Base-by-base conservation (phyloP, 2,888 invertebrate species). In the Melinopterus prodromus region DNA sequence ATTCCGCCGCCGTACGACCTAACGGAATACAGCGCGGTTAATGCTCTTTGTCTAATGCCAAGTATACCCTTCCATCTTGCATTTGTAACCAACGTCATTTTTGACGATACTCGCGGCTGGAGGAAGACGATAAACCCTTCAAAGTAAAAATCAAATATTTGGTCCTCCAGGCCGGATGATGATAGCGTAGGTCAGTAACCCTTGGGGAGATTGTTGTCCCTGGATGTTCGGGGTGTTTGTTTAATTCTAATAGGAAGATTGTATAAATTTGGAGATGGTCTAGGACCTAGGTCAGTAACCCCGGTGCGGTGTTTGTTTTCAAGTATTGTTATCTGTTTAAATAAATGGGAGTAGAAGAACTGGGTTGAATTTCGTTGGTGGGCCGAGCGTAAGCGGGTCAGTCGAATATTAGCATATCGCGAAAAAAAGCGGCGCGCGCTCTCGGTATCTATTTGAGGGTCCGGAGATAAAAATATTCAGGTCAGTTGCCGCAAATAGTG, bases 1-100 rank as follows among this genome's bases (percentile, higher is more conserved):
- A 83, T 83, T 84, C 84, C 83, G 83, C 80, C 82, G 81, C 82
- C 81, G 77, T 83, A 80, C 80, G 70, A 78, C 80, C 82, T 85
- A 85, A 85, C 85, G 85, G 85, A 83, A 85, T 84, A 79, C 83
- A 76, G 82, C 77, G 83, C 83, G 83, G 84, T 84, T 83, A 84
- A 81, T 84, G 84, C 83, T 81, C 83, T 80, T 82, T 83, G 78
- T 81, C 81, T 79, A 81, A 80, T 80, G 80, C 77, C 78, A 77
- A 81, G 81, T 16, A n/a, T n/a, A 70, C 38, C 76, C 79, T 79
- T 80, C 80, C 79, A 79, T 77, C 79, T 81, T 79, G 53, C 5
- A 12, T 53, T 53, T 53, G 7, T 9, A 53, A 53, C 53, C 12
- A n/a, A n/a, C n/a, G 12, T 53, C 12, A 53, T 53, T 53, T 12